Evolutionary conservation across 2,888 invertebrate species (phyloP), one percentile per base, ranked within the genome.

Genomic region (Metalampra italica): DNA sequence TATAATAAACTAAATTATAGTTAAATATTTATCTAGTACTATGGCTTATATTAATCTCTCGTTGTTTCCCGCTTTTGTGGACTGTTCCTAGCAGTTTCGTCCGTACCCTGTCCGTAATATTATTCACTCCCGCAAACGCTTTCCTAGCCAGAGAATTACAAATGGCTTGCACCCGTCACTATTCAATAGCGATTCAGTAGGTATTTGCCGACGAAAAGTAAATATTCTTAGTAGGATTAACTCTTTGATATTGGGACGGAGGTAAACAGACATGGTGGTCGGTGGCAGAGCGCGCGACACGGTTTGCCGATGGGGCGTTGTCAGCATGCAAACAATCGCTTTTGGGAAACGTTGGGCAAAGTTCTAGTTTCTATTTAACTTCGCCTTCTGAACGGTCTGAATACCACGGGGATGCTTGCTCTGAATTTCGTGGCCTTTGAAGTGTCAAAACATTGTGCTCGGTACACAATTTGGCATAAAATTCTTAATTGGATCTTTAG

Each of bases 211-310:
- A 56, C 53, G 50, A 15, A 41, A 51, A 43, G 59, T 54, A 62
- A 65, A 65, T 60, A 68, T 64, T 56, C 52, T 39, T 53, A 48
- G 56, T 55, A 51, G 65, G 62, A 65, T 66, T 64, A 64, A 52
- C 60, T 62, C 58, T 66, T 65, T 64, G 59, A 62, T 58, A 59
- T 60, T 40, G 44, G 51, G 49, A 49, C 44, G 48, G 47, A 41
- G 34, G 51, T 40, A 60, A 56, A 59, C 50, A 60, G 54, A 54
- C 44, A 46, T 30, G 30, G 45, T 47, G 45, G 9, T 47, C 45
- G 49, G 48, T 51, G 29, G 48, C 47, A 42, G n/a, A n/a, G 22
- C 22, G 22, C 5, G 30, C 46, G 49, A 32, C 32, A n/a, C n/a
- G 46, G 47, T 48, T 51, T 43, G 54, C 39, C 15, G 47, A 48